Evolutionary conservation across 2,113 vertebrate species (phyloP), one percentile per base, ranked within the genome.

Genomic region (Athene cunicularia): DNA sequence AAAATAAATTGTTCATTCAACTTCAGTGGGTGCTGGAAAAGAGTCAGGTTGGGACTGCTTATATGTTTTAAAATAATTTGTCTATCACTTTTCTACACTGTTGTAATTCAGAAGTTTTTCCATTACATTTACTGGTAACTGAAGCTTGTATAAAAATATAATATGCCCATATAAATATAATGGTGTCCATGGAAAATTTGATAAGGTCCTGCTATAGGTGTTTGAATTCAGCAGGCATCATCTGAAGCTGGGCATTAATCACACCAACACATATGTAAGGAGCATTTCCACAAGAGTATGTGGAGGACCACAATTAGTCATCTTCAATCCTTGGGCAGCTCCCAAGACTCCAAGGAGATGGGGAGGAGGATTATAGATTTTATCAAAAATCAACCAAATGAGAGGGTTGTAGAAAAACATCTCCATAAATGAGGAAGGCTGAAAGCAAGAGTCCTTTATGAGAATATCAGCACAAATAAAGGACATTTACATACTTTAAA

Each of bases 221-320:
- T 66, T 60, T 47, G 23, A 52, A 92, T 16, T 80, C 8, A 62
- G 8, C 21, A 79, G 26, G 6, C 14, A 56, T 28, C 37, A 27
- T 3, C 9, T 64, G 41, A 89, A 80, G 24, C 59, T 59, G 41
- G 11, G 7, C 19, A 53, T 47, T 77, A 60, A 74, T 66, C 64
- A 39, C 9, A 32, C 4, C 18, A 60, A 32, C 12, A 53, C 4
- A 28, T 24, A 50, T 3, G 2, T 33, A 64, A 90, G 28, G 6
- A 80, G 1, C 8, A 43, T 73, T 73, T 73, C 8, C 22, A 8
- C 1, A 26, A 5, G 3, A 33, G 0, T n/a, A 22, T 28, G 8
- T 1, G 53, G 4, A 58, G 21, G 26, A 50, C 14, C 4, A 56
- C 23, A 71, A 60, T 22, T 28, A 55, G 15, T 35, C 12, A 33